These are phyloP conservation scores for Bucco capensis DNA, from an alignment of 2,113 vertebrate species.

Conservation along the genomic window DNA sequence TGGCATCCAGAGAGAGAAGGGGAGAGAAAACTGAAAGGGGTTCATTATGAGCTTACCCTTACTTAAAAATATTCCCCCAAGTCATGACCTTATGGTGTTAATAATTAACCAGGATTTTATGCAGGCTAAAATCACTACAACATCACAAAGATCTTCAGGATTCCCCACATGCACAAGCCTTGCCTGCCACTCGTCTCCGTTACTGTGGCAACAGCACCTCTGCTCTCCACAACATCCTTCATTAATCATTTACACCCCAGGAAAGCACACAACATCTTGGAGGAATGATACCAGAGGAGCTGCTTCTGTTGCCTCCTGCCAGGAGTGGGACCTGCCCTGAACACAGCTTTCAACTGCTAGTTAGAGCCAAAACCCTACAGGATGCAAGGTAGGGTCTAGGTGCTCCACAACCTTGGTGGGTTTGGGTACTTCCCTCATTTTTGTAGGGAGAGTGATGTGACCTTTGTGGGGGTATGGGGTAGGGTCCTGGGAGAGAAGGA, in stretches of 20 bases:
- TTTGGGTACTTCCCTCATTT: background rate
- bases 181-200: background rate
- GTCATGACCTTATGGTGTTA: conserved; percentile 9
- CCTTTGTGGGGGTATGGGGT: too few species aligned
- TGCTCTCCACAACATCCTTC: conserved; percentile 43
- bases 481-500: background rate
- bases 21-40: background rate
- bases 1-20: background rate
- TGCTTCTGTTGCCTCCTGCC: background rate
- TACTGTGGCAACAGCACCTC: conserved; percentile 57
- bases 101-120: conserved; percentile 51
- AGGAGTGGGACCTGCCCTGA: background rate
- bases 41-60: conserved; percentile 4
- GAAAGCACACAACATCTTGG: background rate
- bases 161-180: conserved; percentile 24
- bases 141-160: background rate
- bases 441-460: fast-evolving
- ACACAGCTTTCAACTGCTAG: fast-evolving
- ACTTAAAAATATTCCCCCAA: background rate
- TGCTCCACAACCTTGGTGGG: background rate
- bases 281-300: background rate
- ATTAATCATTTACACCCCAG: conserved; percentile 58
- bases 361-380: background rate
- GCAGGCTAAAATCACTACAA: conserved; percentile 25
- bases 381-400: background rate